A percentile compares a stretch with the other conserved stretches of the same genome.
Evolutionary conservation across 2,113 vertebrate genomes (phyloP).

Genomic region (Hylia prasina): DNA sequence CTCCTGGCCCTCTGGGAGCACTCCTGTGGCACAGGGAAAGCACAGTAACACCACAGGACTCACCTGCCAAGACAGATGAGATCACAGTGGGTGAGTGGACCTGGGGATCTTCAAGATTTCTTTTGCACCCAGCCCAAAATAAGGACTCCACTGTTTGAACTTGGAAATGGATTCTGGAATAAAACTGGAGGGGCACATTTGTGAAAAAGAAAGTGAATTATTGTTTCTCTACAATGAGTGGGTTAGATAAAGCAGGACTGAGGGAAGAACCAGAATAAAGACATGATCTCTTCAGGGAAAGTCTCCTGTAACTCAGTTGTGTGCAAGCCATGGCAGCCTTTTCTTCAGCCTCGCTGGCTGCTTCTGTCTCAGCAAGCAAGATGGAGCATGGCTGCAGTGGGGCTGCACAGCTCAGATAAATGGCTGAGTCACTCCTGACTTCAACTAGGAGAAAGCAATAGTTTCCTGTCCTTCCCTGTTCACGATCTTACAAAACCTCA

Average conservation of each 20-base stretch:
- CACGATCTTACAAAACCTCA: background rate
- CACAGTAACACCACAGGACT: background rate
- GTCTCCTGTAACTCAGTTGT: background rate
- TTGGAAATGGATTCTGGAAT: background rate
- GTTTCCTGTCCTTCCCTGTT: background rate
- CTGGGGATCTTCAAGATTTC: background rate
- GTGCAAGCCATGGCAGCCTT: background rate
- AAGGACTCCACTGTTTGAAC: background rate
- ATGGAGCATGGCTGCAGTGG: background rate
- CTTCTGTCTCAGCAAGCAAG: background rate
- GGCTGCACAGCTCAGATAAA: background rate
- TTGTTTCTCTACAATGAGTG: background rate
- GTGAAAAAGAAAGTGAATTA: background rate
- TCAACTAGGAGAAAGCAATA: background rate
- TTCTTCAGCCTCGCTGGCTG: background rate
- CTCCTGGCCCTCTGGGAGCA: fast-evolving
- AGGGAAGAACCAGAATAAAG: background rate
- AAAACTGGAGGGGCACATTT: background rate
- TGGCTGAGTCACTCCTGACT: fast-evolving
- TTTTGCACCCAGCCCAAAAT: background rate
- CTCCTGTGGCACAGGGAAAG: too few relatives aligned
- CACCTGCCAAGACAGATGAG: fast-evolving
- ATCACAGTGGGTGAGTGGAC: fast-evolving
- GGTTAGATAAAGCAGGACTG: background rate
- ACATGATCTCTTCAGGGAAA: background rate